Evolutionary conservation across 1,140 invertebrate species (phyloP), one percentile per base, ranked within the genome.

Genomic region (Eueides isabella): DNA sequence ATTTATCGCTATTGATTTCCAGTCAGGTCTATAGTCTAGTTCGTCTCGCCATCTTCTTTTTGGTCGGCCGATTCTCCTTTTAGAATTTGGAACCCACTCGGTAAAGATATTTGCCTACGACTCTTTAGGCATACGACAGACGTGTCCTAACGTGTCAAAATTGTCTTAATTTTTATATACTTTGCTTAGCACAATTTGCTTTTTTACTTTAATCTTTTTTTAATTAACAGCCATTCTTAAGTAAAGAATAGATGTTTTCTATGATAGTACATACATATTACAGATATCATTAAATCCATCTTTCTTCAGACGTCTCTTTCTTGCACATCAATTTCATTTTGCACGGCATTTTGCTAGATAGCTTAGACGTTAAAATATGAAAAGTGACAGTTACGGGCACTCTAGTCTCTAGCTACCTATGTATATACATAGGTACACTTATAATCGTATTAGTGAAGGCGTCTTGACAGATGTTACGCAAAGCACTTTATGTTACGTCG

Each of bases 371-470:
- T 81, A 75, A 77, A 81, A 75, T 71, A 75, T 79, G 64, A 71
- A 76, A 79, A 74, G 68, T 76, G 74, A 72, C 72, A 55, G 48
- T 55, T 55, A 26, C 48, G 26, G 75, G 76, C 76, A 75, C 72
- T 72, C 62, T 77, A 61, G 23, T 30, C 55, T 26, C 48, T 44
- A 19, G 12, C 23, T 35, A 61, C 31, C 71, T 62, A 61, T 48
- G 23, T 67, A 64, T 38, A 16, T 9, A 61, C 62, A 7, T 71
- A 77, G 80, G 77, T 83, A 79, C 81, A 79, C 80, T 85, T 86
- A 86, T 89, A 87, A 87, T 87, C 83, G 77, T 79, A 87, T 89
- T 87, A 89, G 80, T 67, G 61, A 67, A 81, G 78, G 80, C 63
- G 68, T 66, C 76, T 61, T 71, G 69, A 74, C 61, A 78, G 69